Base-by-base conservation (phyloP, 2,113 vertebrate species). In the Ciconia maguari region DNA sequence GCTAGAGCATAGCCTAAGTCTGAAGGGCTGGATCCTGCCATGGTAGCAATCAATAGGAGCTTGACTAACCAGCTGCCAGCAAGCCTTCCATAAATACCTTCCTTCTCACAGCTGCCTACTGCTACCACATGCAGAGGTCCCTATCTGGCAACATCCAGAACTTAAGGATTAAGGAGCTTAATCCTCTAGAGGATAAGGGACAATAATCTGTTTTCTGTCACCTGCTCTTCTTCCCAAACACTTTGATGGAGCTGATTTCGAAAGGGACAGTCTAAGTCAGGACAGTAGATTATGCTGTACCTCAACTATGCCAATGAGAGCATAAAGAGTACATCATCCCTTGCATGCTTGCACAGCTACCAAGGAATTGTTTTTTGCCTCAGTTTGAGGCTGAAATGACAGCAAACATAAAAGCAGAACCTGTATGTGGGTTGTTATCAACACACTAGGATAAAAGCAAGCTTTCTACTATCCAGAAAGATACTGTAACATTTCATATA, bases 301-400 rank as follows among this genome's bases (percentile, higher is more conserved):
- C 14, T 4, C 7, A 16, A 0, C 30, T 25, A 36, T 3, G 1
- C 9, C 1, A 12, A 4, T 16, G 32, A 38, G 1, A 30, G 16
- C 8, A 21, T 11, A 32, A 42, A 11, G 5, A 26, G 3, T 4
- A 11, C 3, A 6, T 17, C 3, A 26, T 5, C 7, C 34, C 11
- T 21, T 11, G n/a, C 1, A 13, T 13, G 13, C 32, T 54, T 17
- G 3, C 13, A 21, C 2, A 46, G 10, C 21, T 55, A 2, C 22
- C 5, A 30, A 21, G 2, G 32, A 48, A 34, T 13, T 3, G 1
- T 0, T 1, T 6, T 62, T 62, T 13, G 16, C 13, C 2, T 38
- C 14, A 16, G 2, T 18, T 41, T 25, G 8, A 36, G 4, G 11
- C 6, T 15, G 9, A 18, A 9, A 16, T 9, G 2, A 24, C 25